phyloP scores from a whole-genome alignment of 35 echinoderm and acorn worm genomes.

The Apostichopus japonicus region DNA sequence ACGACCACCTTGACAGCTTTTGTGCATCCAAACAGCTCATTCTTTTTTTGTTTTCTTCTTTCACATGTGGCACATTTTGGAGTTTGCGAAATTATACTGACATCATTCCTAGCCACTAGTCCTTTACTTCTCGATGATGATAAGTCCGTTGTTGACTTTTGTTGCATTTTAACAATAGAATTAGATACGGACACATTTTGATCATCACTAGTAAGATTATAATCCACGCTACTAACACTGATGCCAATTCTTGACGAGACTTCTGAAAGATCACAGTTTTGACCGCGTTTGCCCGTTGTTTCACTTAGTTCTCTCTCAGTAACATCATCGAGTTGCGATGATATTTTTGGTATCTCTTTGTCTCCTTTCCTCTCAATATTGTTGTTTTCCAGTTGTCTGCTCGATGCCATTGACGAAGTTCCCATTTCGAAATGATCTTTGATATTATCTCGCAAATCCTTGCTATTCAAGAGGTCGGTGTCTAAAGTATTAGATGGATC shows the following conservation, averaged over 20 bases:
- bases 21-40: not conserved
- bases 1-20: not conserved
- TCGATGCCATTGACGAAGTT: too few relatives aligned
- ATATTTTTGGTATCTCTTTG: too few relatives aligned
- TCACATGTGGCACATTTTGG: not conserved
- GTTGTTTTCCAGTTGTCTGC: too few relatives aligned
- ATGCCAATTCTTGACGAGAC: too few relatives aligned
- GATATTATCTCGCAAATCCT: too few relatives aligned
- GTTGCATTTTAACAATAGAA: too few relatives aligned
- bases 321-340: too few relatives aligned
- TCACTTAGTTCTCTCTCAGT: too few relatives aligned
- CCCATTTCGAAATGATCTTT: not conserved
- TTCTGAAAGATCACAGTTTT: too few relatives aligned
- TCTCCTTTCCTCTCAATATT: too few relatives aligned
- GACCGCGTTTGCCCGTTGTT: too few relatives aligned
- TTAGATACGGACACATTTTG: not conserved
- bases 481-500: not conserved
- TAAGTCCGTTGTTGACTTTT: too few relatives aligned
- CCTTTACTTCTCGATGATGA: not conserved
- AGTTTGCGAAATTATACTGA: not conserved
- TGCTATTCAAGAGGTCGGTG: not conserved
- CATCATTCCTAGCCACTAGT: not conserved
- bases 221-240: not conserved
- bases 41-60: not conserved
- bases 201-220: not conserved